Evolutionary conservation across 1,140 invertebrate species (phyloP).

Genomic region (Microplitis demolitor): DNA sequence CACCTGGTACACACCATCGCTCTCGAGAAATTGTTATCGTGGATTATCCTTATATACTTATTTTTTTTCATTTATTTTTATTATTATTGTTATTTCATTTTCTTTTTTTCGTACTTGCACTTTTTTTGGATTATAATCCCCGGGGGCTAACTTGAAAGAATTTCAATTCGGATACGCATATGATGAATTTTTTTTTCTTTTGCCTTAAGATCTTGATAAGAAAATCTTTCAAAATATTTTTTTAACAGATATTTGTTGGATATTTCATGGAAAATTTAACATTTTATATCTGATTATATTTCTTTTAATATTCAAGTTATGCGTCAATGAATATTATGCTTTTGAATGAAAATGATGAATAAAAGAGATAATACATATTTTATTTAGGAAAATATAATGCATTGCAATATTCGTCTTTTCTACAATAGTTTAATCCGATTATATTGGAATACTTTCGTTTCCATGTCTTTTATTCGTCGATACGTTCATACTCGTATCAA

Average conservation of each 20-base stretch:
- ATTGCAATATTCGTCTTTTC: conserved; percentile 21
- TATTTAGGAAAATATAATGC: neutral
- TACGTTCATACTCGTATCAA: neutral
- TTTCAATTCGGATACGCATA: conserved; percentile 8
- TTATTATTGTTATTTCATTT: too few relatives aligned
- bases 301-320: too few relatives aligned
- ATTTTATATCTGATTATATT: too few relatives aligned
- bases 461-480: conserved; percentile 27
- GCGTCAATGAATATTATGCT: too few relatives aligned
- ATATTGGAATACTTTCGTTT: conserved; percentile 38
- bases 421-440: conserved; percentile 46
- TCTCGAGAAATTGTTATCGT: conserved; percentile 16
- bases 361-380: neutral
- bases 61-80: too few relatives aligned
- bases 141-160: neutral
- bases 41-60: too few relatives aligned
- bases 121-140: neutral
- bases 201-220: neutral
- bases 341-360: neutral
- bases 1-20: neutral
- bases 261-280: neutral
- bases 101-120: too few relatives aligned
- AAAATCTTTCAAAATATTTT: too few relatives aligned
- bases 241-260: neutral
- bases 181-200: neutral